Evolutionary conservation across 2,113 vertebrate species (phyloP), one percentile per base, ranked within the genome.

Genomic region (Tenebrosternarchus preto): DNA sequence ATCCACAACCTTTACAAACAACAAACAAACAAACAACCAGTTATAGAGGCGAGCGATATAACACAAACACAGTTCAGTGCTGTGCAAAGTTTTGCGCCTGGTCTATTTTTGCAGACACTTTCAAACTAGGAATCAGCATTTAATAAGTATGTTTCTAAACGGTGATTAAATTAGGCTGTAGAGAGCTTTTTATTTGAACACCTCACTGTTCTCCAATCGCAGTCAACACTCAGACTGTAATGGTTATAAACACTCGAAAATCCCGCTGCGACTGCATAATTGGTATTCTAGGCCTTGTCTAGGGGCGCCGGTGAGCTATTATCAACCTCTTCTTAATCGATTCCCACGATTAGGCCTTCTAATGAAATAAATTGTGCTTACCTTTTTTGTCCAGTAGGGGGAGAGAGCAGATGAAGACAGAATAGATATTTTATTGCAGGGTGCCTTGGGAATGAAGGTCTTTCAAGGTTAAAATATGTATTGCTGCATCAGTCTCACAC

Each of bases 391-490:
- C 74, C 79, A 29, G n/a, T 24, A 68, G 79, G 36, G 71, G 72
- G 50, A 36, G 71, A 12, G 17, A 29, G 63, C 29, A 36, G 64
- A 1, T 25, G 19, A 9, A n/a, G 31, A 20, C 50, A 55, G 25
- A 80, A 53, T 4, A 7, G 27, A 17, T 6, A 24, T 1, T 66
- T 80, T 39, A 25, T 55, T 56, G 43, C 61, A 29, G 78, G 24
- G 29, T 9, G 39, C 5, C 1, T 46, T 46, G 39, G 0, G 12
- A 72, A 3, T 56, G 79, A 67, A 69, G 79, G 72, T 81, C 63
- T 71, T 57, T 75, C 79, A 81, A 81, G 79, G 79, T 81, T 75
- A 75, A 80, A 75, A 56, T 24, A 25, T 80, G 39, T 57, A 80
- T 57, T 57, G 60, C 78, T 80, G 78, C 70, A 25, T 80, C 50